A percentile compares a stretch with the other conserved stretches of the same genome.
Evolutionary conservation across 35 echinoderm and acorn worm genomes (phyloP).

Genomic region (Amphiura filiformis): DNA sequence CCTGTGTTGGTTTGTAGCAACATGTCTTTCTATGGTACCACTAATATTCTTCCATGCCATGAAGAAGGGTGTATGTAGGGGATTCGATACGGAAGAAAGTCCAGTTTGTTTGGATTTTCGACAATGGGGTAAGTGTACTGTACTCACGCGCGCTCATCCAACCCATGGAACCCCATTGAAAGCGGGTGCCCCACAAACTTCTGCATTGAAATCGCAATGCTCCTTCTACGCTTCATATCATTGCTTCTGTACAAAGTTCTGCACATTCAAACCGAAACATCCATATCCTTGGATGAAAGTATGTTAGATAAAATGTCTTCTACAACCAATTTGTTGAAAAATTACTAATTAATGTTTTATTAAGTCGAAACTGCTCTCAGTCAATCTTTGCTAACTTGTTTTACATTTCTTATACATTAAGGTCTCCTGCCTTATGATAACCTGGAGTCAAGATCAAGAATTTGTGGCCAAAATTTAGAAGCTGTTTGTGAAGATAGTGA

Average conservation of each 20-base stretch:
- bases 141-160: neutral
- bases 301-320: neutral
- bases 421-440: neutral
- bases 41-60: conserved; percentile 19
- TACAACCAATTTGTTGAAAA: too few relatives aligned
- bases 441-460: neutral
- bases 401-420: too few relatives aligned
- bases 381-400: too few relatives aligned
- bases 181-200: neutral
- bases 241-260: neutral
- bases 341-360: too few relatives aligned
- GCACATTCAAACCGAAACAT: neutral
- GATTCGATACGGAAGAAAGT: neutral
- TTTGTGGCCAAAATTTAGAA: neutral
- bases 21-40: conserved; percentile 18
- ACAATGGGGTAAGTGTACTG: conserved; percentile 28
- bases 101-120: conserved; percentile 1
- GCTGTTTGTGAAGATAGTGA: neutral
- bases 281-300: neutral
- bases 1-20: conserved; percentile 19
- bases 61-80: neutral
- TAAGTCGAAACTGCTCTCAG: too few relatives aligned
- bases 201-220: too few relatives aligned
- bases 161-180: neutral
- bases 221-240: too few relatives aligned